A percentile compares a stretch with the other conserved stretches of the same genome.
phyloP scores from a whole-genome alignment of 2,113 vertebrate species.

The Lathamus discolor region DNA sequence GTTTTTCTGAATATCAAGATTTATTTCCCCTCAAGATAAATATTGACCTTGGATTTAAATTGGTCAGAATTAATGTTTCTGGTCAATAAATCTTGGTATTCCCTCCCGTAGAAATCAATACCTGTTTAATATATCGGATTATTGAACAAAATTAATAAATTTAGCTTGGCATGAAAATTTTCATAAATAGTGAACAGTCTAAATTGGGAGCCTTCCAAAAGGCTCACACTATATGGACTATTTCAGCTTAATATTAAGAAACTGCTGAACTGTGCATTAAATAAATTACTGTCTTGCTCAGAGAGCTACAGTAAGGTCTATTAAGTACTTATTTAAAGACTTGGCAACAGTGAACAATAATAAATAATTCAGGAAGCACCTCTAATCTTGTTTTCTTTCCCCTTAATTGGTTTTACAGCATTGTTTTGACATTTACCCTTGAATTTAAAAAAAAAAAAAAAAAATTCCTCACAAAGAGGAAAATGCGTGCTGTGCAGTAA shows the following conservation, averaged over 20 bases:
- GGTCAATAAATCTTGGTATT: constrained; percentile 42
- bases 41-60: constrained; percentile 39
- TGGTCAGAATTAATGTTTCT: constrained; percentile 38
- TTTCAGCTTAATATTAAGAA: constrained; percentile 29
- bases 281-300: constrained; percentile 60
- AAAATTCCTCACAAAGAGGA: constrained; percentile 27
- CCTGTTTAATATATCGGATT: constrained; percentile 15
- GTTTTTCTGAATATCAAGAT: not conserved
- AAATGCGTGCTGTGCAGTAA: constrained; percentile 54
- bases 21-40: not conserved
- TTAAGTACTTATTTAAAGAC: constrained; percentile 69
- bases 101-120: not conserved
- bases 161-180: not conserved
- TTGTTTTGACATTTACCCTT: constrained; percentile 73
- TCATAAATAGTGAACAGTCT: not conserved
- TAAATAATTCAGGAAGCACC: constrained; percentile 69
- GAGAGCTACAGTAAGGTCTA: constrained; percentile 54
- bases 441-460: constrained; percentile 63
- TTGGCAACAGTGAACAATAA: constrained; percentile 57
- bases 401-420: constrained; percentile 68
- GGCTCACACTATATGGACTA: not conserved
- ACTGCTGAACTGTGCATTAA: constrained; percentile 46
- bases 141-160: constrained; percentile 7
- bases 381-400: constrained; percentile 72
- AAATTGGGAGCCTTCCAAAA: constrained; percentile 9